phyloP scores from a whole-genome alignment of 2,888 invertebrate genomes.

The Yponomeuta malinellus region DNA sequence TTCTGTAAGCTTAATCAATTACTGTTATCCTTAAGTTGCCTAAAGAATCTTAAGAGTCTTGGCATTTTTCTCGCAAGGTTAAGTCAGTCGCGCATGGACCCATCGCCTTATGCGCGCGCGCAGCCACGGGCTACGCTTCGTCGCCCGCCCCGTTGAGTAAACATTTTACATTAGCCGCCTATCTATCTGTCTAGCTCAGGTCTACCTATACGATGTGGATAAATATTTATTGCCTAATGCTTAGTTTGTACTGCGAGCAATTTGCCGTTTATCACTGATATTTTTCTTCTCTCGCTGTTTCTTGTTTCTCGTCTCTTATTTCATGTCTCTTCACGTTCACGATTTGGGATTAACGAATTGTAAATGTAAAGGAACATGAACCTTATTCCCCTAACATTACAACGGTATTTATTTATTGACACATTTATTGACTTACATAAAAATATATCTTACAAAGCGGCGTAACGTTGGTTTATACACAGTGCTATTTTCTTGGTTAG shows the following conservation, averaged over 20 bases:
- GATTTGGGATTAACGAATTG: no score
- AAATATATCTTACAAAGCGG: no score
- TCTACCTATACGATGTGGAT: not conserved
- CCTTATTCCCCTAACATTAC: no score
- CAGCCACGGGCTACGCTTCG: conserved; percentile 17
- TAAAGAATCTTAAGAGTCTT: not conserved
- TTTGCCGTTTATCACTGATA: not conserved
- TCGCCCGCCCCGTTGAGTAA: conserved; percentile 17
- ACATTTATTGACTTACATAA: no score
- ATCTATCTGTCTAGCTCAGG: not conserved
- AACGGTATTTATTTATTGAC: no score
- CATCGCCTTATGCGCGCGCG: conserved; percentile 10
- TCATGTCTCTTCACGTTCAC: no score
- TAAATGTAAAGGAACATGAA: no score
- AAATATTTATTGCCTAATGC: not conserved
- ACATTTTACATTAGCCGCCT: conserved; percentile 15
- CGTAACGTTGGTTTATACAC: no score
- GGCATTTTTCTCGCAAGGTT: not conserved
- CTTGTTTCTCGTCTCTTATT: no score
- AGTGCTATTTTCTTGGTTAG: no score
- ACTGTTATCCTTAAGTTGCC: no score
- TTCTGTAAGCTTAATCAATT: no score
- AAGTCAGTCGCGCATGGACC: conserved; percentile 16
- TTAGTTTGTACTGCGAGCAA: not conserved
- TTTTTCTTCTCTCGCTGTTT: not conserved